Evolutionary conservation across 2,888 invertebrate genomes (phyloP).

Genomic region (Cryptocheilus praepositus): DNA sequence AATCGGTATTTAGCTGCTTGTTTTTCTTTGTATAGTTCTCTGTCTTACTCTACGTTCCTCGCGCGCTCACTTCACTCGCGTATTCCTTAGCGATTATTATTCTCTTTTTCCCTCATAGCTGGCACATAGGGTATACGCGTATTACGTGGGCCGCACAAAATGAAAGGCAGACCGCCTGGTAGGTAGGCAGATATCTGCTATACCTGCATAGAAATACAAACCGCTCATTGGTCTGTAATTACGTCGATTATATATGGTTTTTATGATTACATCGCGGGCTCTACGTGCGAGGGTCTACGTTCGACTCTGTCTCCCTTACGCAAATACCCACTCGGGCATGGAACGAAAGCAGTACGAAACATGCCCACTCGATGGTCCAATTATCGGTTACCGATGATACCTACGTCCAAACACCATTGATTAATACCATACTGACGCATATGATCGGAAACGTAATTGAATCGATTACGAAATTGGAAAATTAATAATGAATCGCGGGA

Average conservation of each 20-base stretch:
- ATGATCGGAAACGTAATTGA: too few relatives aligned
- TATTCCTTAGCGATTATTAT: not conserved
- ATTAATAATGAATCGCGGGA: too few relatives aligned
- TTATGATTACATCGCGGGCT: slow-evolving; percentile 45
- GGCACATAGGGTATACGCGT: slow-evolving; percentile 24
- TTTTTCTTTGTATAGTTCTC: not conserved
- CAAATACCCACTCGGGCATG: slow-evolving; percentile 37
- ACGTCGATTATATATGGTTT: slow-evolving; percentile 52
- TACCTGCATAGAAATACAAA: slow-evolving; percentile 42
- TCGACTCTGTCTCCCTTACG: slow-evolving; percentile 39
- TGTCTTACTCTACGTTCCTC: not conserved
- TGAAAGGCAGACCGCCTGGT: slow-evolving; percentile 49
- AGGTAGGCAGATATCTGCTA: slow-evolving; percentile 38
- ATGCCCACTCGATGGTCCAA: slow-evolving; percentile 33
- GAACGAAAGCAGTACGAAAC: slow-evolving; percentile 19
- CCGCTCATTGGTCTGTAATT: slow-evolving; percentile 50
- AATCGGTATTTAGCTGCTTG: not conserved
- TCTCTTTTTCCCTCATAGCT: not conserved
- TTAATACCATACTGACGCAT: too few relatives aligned
- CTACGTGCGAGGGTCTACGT: slow-evolving; percentile 23
- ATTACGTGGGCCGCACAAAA: slow-evolving; percentile 53
- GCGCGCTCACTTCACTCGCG: not conserved
- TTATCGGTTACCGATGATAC: slow-evolving; percentile 35
- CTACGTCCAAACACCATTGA: slow-evolving; percentile 5
- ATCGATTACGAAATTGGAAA: too few relatives aligned